Conservation (phyloP, 2,113 vertebrate genomes). For the Sebastes schlegelii region DNA sequence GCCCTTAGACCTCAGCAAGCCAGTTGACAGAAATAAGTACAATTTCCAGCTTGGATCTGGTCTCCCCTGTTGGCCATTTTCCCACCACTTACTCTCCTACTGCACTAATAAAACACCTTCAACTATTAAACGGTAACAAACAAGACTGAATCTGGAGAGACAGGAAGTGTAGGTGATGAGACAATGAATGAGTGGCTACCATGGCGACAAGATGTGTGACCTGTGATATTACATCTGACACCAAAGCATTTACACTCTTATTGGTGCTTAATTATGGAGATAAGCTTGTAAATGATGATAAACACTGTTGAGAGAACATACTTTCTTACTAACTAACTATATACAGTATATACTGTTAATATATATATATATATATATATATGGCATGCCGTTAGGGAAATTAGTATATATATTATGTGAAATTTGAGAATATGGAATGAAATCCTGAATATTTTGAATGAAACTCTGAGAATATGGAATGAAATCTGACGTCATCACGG, state of each 20-base stretch:
- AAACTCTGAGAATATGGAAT: no score
- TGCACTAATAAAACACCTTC: not conserved
- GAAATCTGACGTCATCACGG: no score
- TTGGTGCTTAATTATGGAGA: not conserved
- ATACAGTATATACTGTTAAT: no score
- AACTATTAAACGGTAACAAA: not conserved
- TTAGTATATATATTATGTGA: no score
- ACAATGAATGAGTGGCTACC: slow-evolving; percentile 5
- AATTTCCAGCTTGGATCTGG: not conserved
- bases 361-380: no score
- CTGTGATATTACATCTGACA: slow-evolving; percentile 1
- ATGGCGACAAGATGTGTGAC: slow-evolving; percentile 18
- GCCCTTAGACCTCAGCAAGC: no score
- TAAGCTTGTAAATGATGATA: not conserved
- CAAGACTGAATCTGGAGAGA: not conserved
- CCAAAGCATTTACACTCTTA: not conserved
- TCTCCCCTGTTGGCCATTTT: not conserved
- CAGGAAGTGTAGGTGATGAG: slow-evolving; percentile 7
- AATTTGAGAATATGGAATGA: no score
- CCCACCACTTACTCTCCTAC: not conserved
- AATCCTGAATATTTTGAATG: no score
- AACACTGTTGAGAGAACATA: not conserved
- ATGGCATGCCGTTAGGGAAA: no score
- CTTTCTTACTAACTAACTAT: not conserved
- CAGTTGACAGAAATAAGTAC: not conserved